These are phyloP conservation scores for Miltochrista miniata DNA, from an alignment of 2,888 invertebrate genomes.

Conservation along the genomic window DNA sequence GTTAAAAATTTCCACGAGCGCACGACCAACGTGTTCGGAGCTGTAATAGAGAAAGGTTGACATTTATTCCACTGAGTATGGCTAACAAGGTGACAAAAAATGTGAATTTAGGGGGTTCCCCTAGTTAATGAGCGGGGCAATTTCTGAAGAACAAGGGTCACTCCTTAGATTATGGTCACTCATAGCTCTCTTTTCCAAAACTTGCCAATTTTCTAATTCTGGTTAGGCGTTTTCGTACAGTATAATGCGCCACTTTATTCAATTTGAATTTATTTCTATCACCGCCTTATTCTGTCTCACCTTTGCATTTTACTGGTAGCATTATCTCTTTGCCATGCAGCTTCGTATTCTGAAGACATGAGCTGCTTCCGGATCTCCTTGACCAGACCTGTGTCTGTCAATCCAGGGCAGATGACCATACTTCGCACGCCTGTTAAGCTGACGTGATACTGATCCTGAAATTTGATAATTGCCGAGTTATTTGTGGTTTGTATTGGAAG, in stretches of 20 bases:
- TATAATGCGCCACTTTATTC: no score
- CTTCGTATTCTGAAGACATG: constrained; percentile 88
- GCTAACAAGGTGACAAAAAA: no score
- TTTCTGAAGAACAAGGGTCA: no score
- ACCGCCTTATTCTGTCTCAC: constrained; percentile 59
- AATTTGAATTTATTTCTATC: background rate
- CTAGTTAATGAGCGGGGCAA: no score
- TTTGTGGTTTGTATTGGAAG: no score
- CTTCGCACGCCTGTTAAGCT: constrained; percentile 88
- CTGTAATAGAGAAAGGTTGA: constrained; percentile 61
- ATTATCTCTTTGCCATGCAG: constrained; percentile 88
- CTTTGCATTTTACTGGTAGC: constrained; percentile 85
- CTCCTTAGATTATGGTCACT: no score
- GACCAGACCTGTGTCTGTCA: constrained; percentile 86
- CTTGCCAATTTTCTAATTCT: no score
- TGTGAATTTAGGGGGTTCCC: no score
- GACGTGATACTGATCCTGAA: constrained; percentile 88
- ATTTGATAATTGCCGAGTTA: background rate
- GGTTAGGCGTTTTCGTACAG: no score
- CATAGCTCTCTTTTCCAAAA: no score
- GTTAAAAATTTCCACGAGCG: constrained; percentile 85
- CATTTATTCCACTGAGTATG: no score
- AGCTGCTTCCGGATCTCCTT: constrained; percentile 88
- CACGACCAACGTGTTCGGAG: constrained; percentile 87
- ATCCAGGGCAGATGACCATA: constrained; percentile 87